Percentiles rank a stretch among this genome's conserved stretches.
Conservation (phyloP, 2,888 invertebrate species). For the Ischnus inquisitorius region DNA sequence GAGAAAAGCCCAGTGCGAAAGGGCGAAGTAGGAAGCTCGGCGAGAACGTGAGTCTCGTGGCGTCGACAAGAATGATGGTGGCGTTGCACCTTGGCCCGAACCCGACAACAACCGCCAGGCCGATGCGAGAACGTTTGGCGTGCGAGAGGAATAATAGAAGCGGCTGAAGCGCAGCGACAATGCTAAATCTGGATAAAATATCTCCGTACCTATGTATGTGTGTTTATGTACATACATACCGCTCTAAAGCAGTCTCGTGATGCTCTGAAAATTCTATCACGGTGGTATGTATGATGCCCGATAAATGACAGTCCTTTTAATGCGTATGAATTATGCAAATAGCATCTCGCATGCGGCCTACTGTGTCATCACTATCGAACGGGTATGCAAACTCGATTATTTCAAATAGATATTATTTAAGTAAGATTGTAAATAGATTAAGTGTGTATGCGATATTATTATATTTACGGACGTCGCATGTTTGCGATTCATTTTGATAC, state of each 20-base stretch:
- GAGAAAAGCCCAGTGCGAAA: slow-evolving; percentile 40
- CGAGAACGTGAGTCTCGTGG: slow-evolving; percentile 41
- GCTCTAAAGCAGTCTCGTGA: background rate
- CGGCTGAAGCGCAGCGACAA: slow-evolving; percentile 28
- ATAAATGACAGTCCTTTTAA: background rate
- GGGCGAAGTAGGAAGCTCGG: slow-evolving; percentile 73
- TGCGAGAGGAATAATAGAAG: slow-evolving; percentile 8
- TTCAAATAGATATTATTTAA: background rate
- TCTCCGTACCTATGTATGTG: too few relatives aligned
- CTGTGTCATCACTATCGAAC: background rate
- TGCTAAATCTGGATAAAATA: background rate
- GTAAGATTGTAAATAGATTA: too few relatives aligned
- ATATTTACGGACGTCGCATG: too few relatives aligned
- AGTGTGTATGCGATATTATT: too few relatives aligned
- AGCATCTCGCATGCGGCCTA: background rate
- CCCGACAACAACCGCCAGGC: slow-evolving; percentile 58
- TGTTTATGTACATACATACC: background rate
- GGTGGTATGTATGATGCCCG: background rate
- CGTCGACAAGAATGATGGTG: slow-evolving; percentile 74
- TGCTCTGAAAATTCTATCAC: slow-evolving; percentile 2
- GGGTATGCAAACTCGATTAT: background rate
- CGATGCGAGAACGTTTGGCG: slow-evolving; percentile 39
- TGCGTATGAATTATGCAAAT: slow-evolving; percentile 9
- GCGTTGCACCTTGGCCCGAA: slow-evolving; percentile 74
- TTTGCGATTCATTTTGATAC: too few relatives aligned